Evolutionary conservation across 2,888 invertebrate genomes (phyloP), one percentile per base, ranked within the genome.

Genomic region (Stegophylla sp.): DNA sequence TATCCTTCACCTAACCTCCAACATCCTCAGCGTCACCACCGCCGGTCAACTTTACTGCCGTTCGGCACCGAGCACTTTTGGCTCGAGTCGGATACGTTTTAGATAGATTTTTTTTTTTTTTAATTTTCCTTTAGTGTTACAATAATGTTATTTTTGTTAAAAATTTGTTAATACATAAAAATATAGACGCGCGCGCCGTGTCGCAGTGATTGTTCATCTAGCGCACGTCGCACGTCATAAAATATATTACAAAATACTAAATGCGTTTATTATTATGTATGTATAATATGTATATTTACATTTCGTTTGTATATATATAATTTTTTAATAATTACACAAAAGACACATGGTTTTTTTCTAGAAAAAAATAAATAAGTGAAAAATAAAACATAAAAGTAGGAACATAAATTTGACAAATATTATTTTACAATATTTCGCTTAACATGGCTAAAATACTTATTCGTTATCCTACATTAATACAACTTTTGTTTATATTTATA

Each of bases 391-490:
- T 56, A 77, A 77, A 77, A 69, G 59, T 63, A 79, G 71, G 79
- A 79, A 79, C 79, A 71, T 79, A 71, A 69, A 79, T 71, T 79
- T 79, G 56, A 79, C 59, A 63, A 79, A 67, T 56, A 76, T 61
- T 61, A 34, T 63, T 63, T 79, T 71, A 71, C 67, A 59, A 76
- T 67, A 34, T 59, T 67, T 76, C n/a, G 66, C 66, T 67, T 66
- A 76, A 53, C 53, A n/a, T 64, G 64, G 13, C 20, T 75, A 51
- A 74, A 72, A 74, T 74, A 74, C 74, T 74, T 41, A 28, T 45
- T 72, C 23, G 43, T 59, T n/a, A 72, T 41, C 41, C 72, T 72
- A 69, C 48, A 53, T 34, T 43, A 72, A 59, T 13, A 56, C n/a
- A 5, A 15, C 15, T 12, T 56, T 56, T 59, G 41, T 43, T 23